A percentile compares a stretch with the other conserved stretches of the same genome.
Conservation (phyloP, 2,113 vertebrate genomes). For the Siniperca chuatsi region DNA sequence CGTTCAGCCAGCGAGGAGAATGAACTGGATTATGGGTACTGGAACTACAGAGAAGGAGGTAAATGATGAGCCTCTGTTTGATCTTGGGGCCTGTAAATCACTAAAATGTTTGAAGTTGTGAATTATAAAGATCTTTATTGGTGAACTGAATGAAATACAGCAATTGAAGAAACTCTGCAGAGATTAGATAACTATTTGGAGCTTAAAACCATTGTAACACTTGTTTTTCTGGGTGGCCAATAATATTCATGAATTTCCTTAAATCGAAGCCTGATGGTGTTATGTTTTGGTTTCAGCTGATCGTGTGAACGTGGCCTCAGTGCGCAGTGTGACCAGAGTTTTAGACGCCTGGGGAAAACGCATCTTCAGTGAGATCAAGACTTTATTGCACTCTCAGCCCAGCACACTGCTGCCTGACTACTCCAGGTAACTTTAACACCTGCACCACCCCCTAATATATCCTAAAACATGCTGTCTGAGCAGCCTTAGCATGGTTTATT, state of each 20-base stretch:
- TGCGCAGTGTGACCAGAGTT: constrained; percentile 85
- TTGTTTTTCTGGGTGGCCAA: background rate
- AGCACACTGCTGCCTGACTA: constrained; percentile 84
- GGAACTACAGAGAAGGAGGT: constrained; percentile 90
- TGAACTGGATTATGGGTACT: constrained; percentile 83
- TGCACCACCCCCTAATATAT: no score
- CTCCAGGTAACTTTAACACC: constrained; percentile 79
- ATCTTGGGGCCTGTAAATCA: constrained; percentile 51
- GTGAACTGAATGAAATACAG: constrained; percentile 31
- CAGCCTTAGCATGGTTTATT: background rate
- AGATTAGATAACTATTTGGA: constrained; percentile 4
- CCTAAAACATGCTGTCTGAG: background rate
- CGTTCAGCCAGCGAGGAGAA: constrained; percentile 73
- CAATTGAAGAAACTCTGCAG: background rate
- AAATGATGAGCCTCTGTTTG: constrained; percentile 54
- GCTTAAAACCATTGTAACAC: background rate
- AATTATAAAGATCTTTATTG: constrained; percentile 16
- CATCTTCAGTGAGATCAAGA: constrained; percentile 86
- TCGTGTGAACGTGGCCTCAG: constrained; percentile 82
- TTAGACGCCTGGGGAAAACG: constrained; percentile 86
- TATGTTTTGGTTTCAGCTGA: constrained; percentile 76
- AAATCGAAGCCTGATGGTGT: constrained; percentile 25
- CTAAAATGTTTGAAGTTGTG: constrained; percentile 33
- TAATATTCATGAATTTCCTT: constrained; percentile 6
- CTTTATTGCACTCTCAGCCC: constrained; percentile 84